Percentiles rank a stretch among this genome's conserved stretches.
Evolutionary conservation across 2,888 invertebrate genomes (phyloP).

Genomic region (Allygus modestus): DNA sequence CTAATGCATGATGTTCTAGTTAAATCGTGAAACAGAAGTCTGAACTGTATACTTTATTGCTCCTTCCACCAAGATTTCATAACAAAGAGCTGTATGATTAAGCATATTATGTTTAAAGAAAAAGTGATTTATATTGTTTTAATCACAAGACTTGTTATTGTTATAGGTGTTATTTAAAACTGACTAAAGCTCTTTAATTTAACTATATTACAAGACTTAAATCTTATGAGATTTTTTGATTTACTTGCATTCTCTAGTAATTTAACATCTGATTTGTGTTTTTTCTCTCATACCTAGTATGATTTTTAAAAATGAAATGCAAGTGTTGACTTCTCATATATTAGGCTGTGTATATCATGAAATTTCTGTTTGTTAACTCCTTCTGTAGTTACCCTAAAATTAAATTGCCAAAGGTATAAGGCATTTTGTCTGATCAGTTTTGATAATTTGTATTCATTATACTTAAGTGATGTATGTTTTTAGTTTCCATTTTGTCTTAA

Average conservation of each 20-base stretch:
- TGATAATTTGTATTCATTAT: neutral
- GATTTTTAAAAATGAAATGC: neutral
- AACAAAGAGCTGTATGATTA: neutral
- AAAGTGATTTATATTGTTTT: neutral
- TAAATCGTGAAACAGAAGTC: neutral
- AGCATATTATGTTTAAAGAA: constrained; percentile 9
- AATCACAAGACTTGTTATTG: neutral
- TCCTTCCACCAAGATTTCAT: neutral
- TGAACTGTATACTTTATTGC: neutral
- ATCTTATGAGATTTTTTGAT: neutral
- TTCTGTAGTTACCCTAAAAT: constrained; percentile 24
- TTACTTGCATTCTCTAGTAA: neutral
- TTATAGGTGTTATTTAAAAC: constrained; percentile 16
- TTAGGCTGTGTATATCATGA: constrained; percentile 6
- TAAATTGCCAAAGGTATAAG: constrained; percentile 5
- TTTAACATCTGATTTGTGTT: neutral
- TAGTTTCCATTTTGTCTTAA: neutral
- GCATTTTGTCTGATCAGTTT: constrained; percentile 8
- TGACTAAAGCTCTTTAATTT: constrained; percentile 2
- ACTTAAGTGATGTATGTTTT: neutral
- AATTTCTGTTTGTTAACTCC: neutral
- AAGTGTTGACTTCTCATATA: neutral
- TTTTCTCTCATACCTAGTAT: neutral
- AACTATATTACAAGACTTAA: neutral
- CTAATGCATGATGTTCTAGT: neutral